Evolutionary conservation across 92 coral and sea anemone species (phyloP).

Genomic region (Siderastrea siderea): DNA sequence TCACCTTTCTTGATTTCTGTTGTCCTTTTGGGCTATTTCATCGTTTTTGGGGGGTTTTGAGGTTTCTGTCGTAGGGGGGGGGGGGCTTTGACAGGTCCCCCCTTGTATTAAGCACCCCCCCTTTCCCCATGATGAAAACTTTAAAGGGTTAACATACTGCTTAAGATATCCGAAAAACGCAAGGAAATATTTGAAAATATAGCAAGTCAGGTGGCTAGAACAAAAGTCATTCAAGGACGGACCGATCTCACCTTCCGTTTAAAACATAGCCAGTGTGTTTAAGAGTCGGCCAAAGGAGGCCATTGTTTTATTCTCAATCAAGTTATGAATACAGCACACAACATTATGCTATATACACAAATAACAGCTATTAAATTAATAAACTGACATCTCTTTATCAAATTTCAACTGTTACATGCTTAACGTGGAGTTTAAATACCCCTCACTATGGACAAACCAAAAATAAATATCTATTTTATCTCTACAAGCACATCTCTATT

Average conservation of each 20-base stretch:
- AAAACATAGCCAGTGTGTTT: neutral
- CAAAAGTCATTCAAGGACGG: no score
- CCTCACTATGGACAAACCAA: conserved; percentile 15
- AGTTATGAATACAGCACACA: conserved; percentile 1
- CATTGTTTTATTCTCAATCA: conserved; percentile 40
- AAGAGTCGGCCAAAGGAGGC: conserved; percentile 27
- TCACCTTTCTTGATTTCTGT: no score
- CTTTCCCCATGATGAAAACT: no score
- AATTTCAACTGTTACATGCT: conserved; percentile 3
- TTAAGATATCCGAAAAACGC: neutral
- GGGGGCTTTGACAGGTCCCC: no score
- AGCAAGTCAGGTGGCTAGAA: neutral
- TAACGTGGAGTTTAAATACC: conserved; percentile 15
- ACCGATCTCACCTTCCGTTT: neutral
- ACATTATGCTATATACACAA: conserved; percentile 8
- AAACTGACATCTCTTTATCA: conserved; percentile 1
- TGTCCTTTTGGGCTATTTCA: no score
- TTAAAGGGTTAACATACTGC: no score
- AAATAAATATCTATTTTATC: conserved; percentile 49
- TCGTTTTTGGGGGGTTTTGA: no score
- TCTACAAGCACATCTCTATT: neutral
- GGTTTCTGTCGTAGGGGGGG: no score
- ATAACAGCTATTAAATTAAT: neutral
- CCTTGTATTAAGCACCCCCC: no score
- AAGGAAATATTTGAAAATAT: neutral